Conservation (phyloP, 2,888 invertebrate genomes). For the Subacronicta megacephala region DNA sequence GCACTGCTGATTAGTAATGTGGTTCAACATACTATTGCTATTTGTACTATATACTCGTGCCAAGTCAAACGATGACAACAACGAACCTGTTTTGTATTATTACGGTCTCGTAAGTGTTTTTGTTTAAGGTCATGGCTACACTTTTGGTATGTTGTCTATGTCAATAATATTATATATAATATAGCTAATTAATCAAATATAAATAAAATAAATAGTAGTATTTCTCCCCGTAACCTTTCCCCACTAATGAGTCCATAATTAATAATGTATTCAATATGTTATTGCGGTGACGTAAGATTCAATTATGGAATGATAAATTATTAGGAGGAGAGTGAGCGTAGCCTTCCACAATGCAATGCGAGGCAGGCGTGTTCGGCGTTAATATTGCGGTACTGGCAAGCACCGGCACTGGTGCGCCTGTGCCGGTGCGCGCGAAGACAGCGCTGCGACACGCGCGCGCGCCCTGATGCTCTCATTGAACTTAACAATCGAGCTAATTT, state of each 20-base stretch:
- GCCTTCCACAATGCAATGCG: constrained; percentile 85
- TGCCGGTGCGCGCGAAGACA: constrained; percentile 90
- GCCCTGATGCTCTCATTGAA: constrained; percentile 68
- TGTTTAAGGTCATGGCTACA: no score
- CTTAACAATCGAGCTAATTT: constrained; percentile 90
- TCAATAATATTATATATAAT: no score
- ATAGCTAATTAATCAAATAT: no score
- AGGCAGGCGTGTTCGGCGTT: constrained; percentile 88
- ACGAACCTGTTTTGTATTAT: constrained; percentile 77
- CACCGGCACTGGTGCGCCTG: constrained; percentile 89
- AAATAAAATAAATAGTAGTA: no score
- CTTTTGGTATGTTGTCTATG: no score
- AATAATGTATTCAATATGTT: no score
- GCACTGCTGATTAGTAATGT: constrained; percentile 62
- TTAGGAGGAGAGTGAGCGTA: constrained; percentile 90
- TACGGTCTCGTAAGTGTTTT: constrained; percentile 82
- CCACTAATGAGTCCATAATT: no score
- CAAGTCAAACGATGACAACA: constrained; percentile 59
- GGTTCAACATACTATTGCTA: constrained; percentile 62
- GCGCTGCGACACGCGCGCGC: constrained; percentile 72
- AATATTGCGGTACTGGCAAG: constrained; percentile 89
- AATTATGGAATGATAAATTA: neutral
- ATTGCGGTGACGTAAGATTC: no score
- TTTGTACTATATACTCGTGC: constrained; percentile 52
- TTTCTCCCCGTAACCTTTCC: no score